Base-by-base conservation (phyloP, 2,113 vertebrate genomes). In the Brienomyrus longianalis region DNA sequence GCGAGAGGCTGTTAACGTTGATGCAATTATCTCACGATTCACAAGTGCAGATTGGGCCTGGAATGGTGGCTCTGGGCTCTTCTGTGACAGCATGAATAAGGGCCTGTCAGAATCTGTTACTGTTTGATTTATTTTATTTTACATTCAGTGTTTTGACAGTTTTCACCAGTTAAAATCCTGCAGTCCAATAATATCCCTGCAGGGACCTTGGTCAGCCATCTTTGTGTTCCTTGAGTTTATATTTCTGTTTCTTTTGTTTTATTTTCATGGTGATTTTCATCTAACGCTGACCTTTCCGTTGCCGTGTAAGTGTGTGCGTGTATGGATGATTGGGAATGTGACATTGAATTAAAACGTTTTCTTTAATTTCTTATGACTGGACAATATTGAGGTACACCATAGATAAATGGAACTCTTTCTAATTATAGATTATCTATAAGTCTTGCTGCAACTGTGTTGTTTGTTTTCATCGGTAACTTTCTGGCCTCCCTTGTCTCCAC, bases 41-140 rank as follows among this genome's bases (percentile, higher is more conserved):
- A 47, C 31, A 83, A 84, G 39, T 80, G 74, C 86, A 88, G 52
- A 85, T 59, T 27, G 62, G 59, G n/a, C 56, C 54, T 6, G 52
- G 87, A 88, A 51, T 45, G 17, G 27, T 90, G 11, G 90, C 94
- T 93, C 90, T 56, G 90, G 94, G 93, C 92, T 50, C 85, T 47
- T 47, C 47, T 23, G 47, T 90, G 89, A 87, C 88, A 80, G n/a
- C 15, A 85, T 89, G 74, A 88, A 94, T 95, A 92, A 94, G 94
- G 92, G 93, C 90, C 91, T 94, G 94, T 94, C 95, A 94, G 91
- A 93, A 90, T 93, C 94, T 94, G 94, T 95, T 95, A 94, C 90
- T 91, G 91, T 91, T 80, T 93, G 94, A 96, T 95, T 94, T 93
- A 95, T 62, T 85, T 59, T 85, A 83, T 85, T 90, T 47, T 90